Conservation (phyloP, 2,797 vertebrate species). For the Trematomus bernacchii region DNA sequence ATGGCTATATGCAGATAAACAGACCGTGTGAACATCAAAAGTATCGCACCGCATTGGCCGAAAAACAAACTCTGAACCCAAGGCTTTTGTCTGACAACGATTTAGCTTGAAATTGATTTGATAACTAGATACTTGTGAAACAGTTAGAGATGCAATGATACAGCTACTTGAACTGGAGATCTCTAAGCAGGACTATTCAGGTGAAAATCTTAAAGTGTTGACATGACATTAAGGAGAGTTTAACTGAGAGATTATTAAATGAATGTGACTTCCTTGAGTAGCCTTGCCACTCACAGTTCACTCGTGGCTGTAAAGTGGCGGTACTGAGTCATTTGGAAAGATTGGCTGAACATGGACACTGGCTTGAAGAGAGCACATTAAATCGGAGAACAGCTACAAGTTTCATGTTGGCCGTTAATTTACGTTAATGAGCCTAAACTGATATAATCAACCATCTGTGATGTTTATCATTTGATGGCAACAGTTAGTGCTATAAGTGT, state of each 20-base stretch:
- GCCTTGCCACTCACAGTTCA: not conserved
- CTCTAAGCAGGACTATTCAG: not conserved
- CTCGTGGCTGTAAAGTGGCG: not conserved
- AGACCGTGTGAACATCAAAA: no score
- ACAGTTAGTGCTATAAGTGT: not conserved
- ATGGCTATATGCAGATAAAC: no score
- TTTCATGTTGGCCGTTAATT: not conserved
- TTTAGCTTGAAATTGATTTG: no score
- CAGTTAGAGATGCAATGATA: no score
- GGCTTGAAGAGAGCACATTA: not conserved
- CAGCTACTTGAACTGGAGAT: not conserved
- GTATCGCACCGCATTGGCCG: no score
- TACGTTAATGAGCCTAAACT: not conserved
- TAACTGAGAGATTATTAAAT: conserved; percentile 2
- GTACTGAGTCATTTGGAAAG: not conserved
- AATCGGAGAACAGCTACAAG: not conserved
- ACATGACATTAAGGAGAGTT: not conserved
- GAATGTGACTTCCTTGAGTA: not conserved
- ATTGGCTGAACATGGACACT: not conserved
- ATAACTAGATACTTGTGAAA: no score
- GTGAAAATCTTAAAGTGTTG: not conserved
- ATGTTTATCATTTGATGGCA: conserved; percentile 9
- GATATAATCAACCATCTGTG: conserved; percentile 12
- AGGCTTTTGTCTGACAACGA: no score
- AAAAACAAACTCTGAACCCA: no score